phyloP scores from a whole-genome alignment of 1,140 invertebrate species.

The Phymorhynchus buccinoides region DNA sequence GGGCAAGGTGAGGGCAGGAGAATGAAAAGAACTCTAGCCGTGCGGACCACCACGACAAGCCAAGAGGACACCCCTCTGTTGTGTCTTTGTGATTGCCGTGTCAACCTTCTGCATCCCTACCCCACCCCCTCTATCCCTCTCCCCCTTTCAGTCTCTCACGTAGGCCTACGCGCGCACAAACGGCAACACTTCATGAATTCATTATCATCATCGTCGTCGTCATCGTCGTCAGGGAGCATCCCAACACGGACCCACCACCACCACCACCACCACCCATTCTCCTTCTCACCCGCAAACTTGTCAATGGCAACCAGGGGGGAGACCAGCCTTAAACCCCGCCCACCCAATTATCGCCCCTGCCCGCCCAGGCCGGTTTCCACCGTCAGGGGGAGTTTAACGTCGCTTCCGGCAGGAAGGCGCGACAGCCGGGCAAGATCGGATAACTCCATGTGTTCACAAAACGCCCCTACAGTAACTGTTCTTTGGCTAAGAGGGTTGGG shows the following conservation, averaged over 20 bases:
- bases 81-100: too few relatives aligned
- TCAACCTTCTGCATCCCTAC: too few relatives aligned
- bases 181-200: background rate
- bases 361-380: background rate
- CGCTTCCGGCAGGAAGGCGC: slow-evolving; percentile 1
- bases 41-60: background rate
- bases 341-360: background rate
- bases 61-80: background rate
- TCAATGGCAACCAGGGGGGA: background rate
- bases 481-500: background rate
- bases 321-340: background rate
- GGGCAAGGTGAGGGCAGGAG: too few relatives aligned
- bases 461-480: slow-evolving; percentile 5
- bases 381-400: background rate
- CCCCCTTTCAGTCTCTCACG: background rate
- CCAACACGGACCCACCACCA: background rate
- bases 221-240: background rate
- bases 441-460: background rate
- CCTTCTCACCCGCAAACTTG: too few relatives aligned
- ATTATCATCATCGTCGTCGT: too few relatives aligned
- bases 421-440: background rate
- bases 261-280: too few relatives aligned
- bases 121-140: too few relatives aligned
- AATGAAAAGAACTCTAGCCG: background rate
- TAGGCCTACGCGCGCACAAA: too few relatives aligned